Base-by-base conservation (phyloP, 2,888 invertebrate genomes). In the Drosophila paranaensis region DNA sequence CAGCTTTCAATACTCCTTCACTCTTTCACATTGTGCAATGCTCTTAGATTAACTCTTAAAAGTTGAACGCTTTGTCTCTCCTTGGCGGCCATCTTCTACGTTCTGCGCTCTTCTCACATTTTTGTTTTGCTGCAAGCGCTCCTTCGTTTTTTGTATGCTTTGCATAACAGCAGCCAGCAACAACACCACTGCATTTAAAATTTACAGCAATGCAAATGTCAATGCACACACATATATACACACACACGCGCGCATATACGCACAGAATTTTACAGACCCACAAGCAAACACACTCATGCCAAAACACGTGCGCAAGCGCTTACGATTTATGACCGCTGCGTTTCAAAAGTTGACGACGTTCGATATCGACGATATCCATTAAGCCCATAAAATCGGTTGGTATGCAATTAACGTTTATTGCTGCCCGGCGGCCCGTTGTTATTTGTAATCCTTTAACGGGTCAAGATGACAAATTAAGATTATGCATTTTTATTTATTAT, bases 351-450 rank as follows among this genome's bases (percentile, higher is more conserved):
- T 80, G 88, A 77, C 86, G 81, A 77, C 76, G 77, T 71, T 78
- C 87, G 89, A 88, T 85, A 88, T 82, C 86, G 85, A 65, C 85
- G 81, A 89, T 83, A 90, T 84, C 88, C 88, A 88, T 89, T 90
- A 89, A 90, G 88, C 81, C 81, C 80, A 90, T 90, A 90, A 90
- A 91, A 91, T 88, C 88, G 78, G 79, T 77, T 77, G 80, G 81
- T 76, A 86, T 90, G 88, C 89, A 90, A 88, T 90, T 90, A 89
- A 88, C 81, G 74, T 90, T 90, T 90, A 91, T 91, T 57, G 81
- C 71, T 73, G 73, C 67, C 58, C 62, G 54, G 68, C 50, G 50
- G 50, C 33, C 50, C 73, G 78, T 73, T 76, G 79, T 76, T 75
- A 60, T 68, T 68, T 81, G 81, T 88, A 89, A 88, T 88, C 90